Evolutionary conservation across 2,888 invertebrate species (phyloP).

Genomic region (Tridacna gigas): DNA sequence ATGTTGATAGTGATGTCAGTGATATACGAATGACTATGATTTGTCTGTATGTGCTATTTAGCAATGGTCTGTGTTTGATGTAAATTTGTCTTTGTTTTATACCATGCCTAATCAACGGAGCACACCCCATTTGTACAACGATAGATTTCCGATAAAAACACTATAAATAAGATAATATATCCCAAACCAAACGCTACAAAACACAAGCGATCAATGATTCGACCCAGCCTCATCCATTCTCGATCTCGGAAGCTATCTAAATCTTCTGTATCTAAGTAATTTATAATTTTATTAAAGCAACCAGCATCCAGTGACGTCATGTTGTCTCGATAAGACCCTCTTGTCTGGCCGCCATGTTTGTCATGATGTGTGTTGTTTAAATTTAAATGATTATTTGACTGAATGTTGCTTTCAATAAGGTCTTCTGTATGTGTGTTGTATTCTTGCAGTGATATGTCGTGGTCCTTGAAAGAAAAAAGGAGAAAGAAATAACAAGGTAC

Average conservation of each 20-base stretch:
- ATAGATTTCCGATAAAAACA: neutral
- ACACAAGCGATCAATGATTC: slow-evolving; percentile 3
- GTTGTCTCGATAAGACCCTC: neutral
- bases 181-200: neutral
- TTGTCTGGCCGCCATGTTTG: neutral
- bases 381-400: neutral
- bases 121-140: neutral
- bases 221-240: slow-evolving; percentile 6
- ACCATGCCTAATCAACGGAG: too few relatives aligned
- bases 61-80: too few relatives aligned
- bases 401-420: neutral
- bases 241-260: neutral
- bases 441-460: too few relatives aligned
- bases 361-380: neutral
- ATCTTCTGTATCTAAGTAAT: neutral
- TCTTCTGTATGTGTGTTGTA: neutral
- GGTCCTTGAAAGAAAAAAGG: too few relatives aligned
- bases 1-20: too few relatives aligned
- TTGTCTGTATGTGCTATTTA: too few relatives aligned
- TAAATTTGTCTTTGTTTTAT: too few relatives aligned
- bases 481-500: too few relatives aligned
- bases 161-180: neutral
- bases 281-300: slow-evolving; percentile 7
- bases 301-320: neutral
- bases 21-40: too few relatives aligned